Evolutionary conservation across 64 coral and sea anemone genomes (phyloP), one percentile per base, ranked within the genome.

Genomic region (Platygyra sinensis): DNA sequence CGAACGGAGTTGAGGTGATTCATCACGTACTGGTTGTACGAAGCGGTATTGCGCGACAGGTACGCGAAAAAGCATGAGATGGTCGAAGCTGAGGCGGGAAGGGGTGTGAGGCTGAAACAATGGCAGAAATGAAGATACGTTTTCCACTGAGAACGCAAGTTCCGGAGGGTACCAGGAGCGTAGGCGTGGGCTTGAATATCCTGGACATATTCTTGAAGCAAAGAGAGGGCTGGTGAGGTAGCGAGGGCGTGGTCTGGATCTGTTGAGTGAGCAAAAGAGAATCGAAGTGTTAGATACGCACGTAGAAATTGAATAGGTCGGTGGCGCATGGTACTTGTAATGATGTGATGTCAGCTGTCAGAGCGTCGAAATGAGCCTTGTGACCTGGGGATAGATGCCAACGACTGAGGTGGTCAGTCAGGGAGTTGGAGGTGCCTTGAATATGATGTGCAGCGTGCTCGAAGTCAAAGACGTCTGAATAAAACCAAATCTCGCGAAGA

Each of bases 361-460:
- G 52, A 54, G 52, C 52, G 1, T 54, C 52, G 19, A 82, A 62
- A 16, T 82, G 57, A 25, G 22, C 1, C 8, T 7, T 8, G 55
- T 82, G 79, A 63, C 28, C n/a, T 14, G 83, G 83, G 2, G 5
- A 86, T 7, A 86, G 33, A 31, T 86, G 83, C 83, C 67, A 87
- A 36, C 10, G 61, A 29, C 60, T 85, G 8, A 85, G 51, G 61
- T 85, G 61, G 81, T 85, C 62, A 25, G 81, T 17, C 4, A 85
- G 62, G 12, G 81, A 28, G 62, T 85, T 85, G 81, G 20, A 18
- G 39, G 14, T 16, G 7, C 86, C 86, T 36, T 15, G 10, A 20
- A 77, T 19, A 20, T 77, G 75, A 51, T 51, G 14, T 2, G 39
- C 75, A 9, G 5, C 5, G 75, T n/a, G 3, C 39, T 77, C n/a